Percentiles rank a stretch among this genome's conserved stretches.
phyloP scores from a whole-genome alignment of 2,888 invertebrate genomes.

The Dyspetes luteomarginatus region DNA sequence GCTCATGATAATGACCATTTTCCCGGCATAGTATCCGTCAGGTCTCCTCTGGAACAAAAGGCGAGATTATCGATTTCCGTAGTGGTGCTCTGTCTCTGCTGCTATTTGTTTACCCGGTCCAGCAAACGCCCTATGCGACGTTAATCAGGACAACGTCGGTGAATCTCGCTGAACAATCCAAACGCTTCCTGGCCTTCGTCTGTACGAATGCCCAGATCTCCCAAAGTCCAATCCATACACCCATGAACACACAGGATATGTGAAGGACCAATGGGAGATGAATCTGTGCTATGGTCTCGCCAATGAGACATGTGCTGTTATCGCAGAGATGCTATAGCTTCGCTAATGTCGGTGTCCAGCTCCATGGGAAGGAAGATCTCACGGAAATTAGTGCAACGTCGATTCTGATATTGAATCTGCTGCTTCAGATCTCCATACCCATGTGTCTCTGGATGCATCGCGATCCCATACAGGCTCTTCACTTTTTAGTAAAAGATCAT shows the following conservation, averaged over 20 bases:
- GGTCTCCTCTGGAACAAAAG: conserved; percentile 46
- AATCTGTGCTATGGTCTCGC: conserved; percentile 34
- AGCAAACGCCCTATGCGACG: conserved; percentile 49
- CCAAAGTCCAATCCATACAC: conserved; percentile 22
- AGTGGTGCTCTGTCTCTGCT: too few relatives aligned
- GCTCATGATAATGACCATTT: conserved; percentile 46
- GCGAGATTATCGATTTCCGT: conserved; percentile 57
- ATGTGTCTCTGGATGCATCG: conserved; percentile 15
- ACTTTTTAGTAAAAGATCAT: too few relatives aligned
- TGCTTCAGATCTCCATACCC: not conserved
- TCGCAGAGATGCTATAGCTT: conserved; percentile 27
- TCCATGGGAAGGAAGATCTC: conserved; percentile 31
- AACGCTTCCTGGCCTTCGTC: conserved; percentile 44
- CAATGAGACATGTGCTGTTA: conserved; percentile 53
- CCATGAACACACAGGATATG: not conserved
- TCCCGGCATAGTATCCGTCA: conserved; percentile 32
- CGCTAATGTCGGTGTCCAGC: conserved; percentile 52
- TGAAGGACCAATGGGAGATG: not conserved
- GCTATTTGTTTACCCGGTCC: conserved; percentile 46
- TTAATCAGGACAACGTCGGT: conserved; percentile 62
- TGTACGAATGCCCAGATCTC: conserved; percentile 49
- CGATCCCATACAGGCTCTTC: too few relatives aligned
- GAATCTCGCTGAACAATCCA: conserved; percentile 59
- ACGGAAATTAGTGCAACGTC: conserved; percentile 51
- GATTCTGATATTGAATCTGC: conserved; percentile 5